phyloP scores from a whole-genome alignment of 2,113 vertebrate genomes.

The Erythrocebus patas region DNA sequence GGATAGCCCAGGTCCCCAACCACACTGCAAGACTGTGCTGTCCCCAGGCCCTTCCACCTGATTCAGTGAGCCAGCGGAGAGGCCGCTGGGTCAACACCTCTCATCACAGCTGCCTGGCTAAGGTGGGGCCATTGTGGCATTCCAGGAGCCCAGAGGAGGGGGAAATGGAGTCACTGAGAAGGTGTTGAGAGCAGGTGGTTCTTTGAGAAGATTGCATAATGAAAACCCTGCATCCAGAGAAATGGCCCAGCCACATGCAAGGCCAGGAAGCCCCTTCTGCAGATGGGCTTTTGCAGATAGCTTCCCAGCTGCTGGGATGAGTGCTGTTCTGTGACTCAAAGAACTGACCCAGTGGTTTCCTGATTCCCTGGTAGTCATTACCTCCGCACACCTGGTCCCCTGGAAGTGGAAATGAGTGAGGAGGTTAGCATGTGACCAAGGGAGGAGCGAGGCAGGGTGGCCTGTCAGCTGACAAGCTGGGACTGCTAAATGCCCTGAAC shows the following conservation, averaged over 20 bases:
- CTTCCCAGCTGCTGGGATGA: neutral
- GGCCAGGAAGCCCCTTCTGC: conserved; percentile 13
- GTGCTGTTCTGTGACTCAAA: neutral
- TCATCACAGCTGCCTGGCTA: conserved; percentile 36
- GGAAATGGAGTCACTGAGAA: conserved; percentile 16
- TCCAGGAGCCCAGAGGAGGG: conserved; percentile 23
- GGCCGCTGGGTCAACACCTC: conserved; percentile 14
- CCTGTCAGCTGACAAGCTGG: neutral
- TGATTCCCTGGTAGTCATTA: neutral
- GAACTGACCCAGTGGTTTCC: neutral
- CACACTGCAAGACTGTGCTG: neutral
- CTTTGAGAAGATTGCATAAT: neutral
- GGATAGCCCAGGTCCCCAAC: neutral
- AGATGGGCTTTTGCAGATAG: neutral
- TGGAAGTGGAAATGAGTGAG: neutral
- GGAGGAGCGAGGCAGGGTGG: neutral
- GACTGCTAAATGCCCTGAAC: neutral
- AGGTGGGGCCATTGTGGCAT: conserved; percentile 47
- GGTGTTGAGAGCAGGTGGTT: conserved; percentile 12
- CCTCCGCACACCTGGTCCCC: neutral
- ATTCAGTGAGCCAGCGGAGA: conserved; percentile 45
- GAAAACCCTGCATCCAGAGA: neutral
- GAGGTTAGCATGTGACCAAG: neutral
- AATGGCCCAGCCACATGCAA: neutral
- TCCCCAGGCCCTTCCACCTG: neutral